These are phyloP conservation scores for Rhopalosiphum padi DNA, from an alignment of 1,140 invertebrate genomes.

Conservation along the genomic window DNA sequence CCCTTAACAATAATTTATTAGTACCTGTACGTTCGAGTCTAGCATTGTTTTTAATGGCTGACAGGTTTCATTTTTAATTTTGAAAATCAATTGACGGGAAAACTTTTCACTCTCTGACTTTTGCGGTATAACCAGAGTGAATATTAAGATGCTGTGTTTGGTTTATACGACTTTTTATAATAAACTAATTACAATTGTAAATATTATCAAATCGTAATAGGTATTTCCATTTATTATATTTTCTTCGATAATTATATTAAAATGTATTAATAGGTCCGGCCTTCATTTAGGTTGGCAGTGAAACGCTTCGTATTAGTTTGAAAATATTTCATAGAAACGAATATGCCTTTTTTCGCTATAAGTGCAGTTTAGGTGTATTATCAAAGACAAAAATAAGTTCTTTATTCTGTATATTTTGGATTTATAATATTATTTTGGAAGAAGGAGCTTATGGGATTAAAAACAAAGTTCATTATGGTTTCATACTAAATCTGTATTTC, in stretches of 20 bases:
- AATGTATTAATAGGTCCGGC: neutral
- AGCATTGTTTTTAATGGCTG: neutral
- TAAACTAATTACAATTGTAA: no score
- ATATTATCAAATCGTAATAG: neutral
- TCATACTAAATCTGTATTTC: neutral
- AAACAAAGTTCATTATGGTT: neutral
- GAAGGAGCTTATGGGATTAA: neutral
- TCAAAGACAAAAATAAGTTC: neutral
- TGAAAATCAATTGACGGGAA: neutral
- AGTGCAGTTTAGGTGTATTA: neutral
- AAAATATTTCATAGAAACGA: neutral
- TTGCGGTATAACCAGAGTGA: neutral
- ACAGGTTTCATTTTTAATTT: constrained; percentile 36
- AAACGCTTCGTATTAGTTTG: neutral
- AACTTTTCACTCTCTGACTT: neutral
- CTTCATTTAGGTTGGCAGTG: neutral
- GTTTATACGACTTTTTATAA: neutral
- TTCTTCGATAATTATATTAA: neutral
- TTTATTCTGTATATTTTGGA: neutral
- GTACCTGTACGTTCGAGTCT: neutral
- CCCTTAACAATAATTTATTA: constrained; percentile 31
- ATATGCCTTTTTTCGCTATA: neutral
- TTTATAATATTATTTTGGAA: neutral
- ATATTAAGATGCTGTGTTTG: neutral
- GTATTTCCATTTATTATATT: neutral